Percentiles rank a stretch among this genome's conserved stretches.
Conservation (phyloP, 2,888 invertebrate species). For the Gerris lacustris region DNA sequence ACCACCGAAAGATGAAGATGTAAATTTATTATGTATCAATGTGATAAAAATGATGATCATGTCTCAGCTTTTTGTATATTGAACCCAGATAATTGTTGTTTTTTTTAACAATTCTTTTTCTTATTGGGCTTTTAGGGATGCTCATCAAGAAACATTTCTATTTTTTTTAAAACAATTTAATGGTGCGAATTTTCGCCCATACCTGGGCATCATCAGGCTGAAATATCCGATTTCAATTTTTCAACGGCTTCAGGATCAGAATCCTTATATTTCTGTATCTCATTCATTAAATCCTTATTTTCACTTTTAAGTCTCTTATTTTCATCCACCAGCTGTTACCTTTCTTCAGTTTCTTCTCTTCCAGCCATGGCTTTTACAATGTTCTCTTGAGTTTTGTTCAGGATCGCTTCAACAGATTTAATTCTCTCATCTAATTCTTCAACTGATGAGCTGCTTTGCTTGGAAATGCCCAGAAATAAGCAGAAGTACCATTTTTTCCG, state of each 20-base stretch:
- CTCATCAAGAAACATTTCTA: too few species aligned
- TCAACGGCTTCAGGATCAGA: constrained; percentile 63
- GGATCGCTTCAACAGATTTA: constrained; percentile 45
- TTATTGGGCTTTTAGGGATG: too few species aligned
- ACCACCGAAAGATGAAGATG: too few species aligned
- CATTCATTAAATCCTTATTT: constrained; percentile 44
- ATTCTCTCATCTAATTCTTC: constrained; percentile 46
- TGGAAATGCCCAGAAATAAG: constrained; percentile 88
- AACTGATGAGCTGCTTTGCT: constrained; percentile 55
- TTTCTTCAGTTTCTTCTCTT: constrained; percentile 47
- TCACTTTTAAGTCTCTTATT: constrained; percentile 44
- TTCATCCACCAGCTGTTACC: constrained; percentile 42
- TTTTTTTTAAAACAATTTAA: too few species aligned
- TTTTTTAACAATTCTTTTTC: too few species aligned
- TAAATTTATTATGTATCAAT: too few species aligned
- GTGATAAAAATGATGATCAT: too few species aligned
- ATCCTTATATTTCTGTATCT: constrained; percentile 54
- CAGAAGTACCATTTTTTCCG: constrained; percentile 79
- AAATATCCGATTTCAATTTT: constrained; percentile 48
- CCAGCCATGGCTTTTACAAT: constrained; percentile 43
- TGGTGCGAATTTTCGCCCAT: too few species aligned
- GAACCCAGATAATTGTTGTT: too few species aligned
- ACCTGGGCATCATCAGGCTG: too few species aligned
- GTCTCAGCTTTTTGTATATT: too few species aligned
- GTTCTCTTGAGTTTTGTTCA: constrained; percentile 42